Base-by-base conservation (phyloP, 2,888 invertebrate genomes). In the Lysandra coridon region DNA sequence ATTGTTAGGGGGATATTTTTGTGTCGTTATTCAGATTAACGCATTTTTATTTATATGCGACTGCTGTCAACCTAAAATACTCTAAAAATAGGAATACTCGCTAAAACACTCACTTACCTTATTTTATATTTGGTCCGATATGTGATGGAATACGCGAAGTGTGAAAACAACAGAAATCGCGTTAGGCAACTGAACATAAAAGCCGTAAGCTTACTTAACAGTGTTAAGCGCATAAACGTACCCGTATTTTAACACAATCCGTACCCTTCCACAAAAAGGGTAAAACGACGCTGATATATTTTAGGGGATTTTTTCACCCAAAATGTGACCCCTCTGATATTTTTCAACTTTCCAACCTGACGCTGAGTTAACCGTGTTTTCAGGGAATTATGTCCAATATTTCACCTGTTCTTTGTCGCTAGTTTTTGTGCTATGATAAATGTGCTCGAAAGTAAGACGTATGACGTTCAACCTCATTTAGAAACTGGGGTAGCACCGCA, bases 361-460 rank as follows among this genome's bases (percentile, higher is more conserved):
- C 44, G 73, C n/a, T 73, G 40, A 73, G 40, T n/a, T 74, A 44
- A 74, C 14, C 69, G 14, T 37, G 33, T 69, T 69, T 69, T 69
- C 14, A 40, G n/a, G 44, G 7, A 74, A 74, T 44, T 40, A 44
- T 74, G 44, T 74, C 23, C 33, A 57, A 57, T 57, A 57, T 76
- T 76, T 76, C 76, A 33, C 76, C 76, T 76, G 53, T 76, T 33
- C 76, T 23, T 44, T 75, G 75, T 30, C 30, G 53, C 30, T 76
- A 76, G 49, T 76, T 76, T 30, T 76, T 76, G 33, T 76, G 30
- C 53, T 23, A 44, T 23, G 74, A 74, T 75, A 75, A 75, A 75
- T 75, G 75, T 49, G 44, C 33, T 37, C 5, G 5, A 69, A 69
- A 69, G 69, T 69, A 33, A 33, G 33, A 69, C 33, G 69, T 69